Evolutionary conservation across 2,113 vertebrate species (phyloP).

Genomic region (Myodes glareolus): DNA sequence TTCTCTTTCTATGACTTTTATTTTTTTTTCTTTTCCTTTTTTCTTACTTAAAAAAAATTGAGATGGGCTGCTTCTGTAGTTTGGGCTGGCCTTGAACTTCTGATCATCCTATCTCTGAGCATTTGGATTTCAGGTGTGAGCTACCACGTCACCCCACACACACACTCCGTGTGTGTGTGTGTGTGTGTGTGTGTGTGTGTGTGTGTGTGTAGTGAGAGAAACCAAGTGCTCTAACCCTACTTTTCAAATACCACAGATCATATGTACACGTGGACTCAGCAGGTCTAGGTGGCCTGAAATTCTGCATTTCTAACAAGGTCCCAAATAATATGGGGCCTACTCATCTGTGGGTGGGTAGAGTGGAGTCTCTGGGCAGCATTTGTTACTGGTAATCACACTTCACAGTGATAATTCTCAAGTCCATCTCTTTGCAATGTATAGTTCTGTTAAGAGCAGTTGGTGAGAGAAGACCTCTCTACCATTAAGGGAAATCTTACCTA

Average conservation of each 20-base stretch:
- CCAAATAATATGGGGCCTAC: background rate
- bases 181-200: background rate
- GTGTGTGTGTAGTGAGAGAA: background rate
- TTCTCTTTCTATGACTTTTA: background rate
- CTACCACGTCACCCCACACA: no score
- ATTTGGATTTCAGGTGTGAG: background rate
- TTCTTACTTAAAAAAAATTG: background rate
- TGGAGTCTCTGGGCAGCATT: background rate
- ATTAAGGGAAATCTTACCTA: background rate
- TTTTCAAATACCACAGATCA: background rate
- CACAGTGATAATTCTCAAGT: background rate
- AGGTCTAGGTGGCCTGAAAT: background rate
- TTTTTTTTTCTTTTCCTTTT: background rate
- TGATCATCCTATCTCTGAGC: background rate
- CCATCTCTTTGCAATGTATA: background rate
- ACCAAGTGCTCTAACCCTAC: background rate
- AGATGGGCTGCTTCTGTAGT: background rate
- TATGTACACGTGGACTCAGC: background rate
- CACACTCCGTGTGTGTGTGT: no score
- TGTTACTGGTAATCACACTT: background rate
- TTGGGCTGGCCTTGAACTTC: background rate
- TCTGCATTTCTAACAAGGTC: background rate
- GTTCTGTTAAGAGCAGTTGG: background rate
- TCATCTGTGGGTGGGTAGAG: background rate
- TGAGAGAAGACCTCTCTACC: background rate